Percentiles rank a stretch among this genome's conserved stretches.
phyloP scores from a whole-genome alignment of 2,888 invertebrate species.

The Teleogryllus oceanicus region DNA sequence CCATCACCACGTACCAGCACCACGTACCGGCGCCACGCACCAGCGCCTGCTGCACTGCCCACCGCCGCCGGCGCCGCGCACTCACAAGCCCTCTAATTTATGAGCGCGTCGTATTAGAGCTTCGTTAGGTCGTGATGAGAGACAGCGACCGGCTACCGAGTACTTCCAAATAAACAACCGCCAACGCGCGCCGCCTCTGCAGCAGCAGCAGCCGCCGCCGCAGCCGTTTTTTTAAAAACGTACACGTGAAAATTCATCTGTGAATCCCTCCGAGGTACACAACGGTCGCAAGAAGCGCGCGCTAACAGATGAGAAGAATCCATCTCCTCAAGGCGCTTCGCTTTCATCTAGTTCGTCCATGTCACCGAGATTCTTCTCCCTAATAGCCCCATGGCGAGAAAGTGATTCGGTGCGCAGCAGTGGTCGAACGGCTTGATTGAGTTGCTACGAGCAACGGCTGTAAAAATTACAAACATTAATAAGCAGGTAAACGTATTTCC shows the following conservation, averaged over 20 bases:
- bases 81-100: too few relatives aligned
- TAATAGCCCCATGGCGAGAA: conserved; percentile 1
- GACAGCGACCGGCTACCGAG: too few relatives aligned
- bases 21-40: too few relatives aligned
- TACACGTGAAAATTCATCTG: neutral
- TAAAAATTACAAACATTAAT: conserved; percentile 6
- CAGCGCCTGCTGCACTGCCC: too few relatives aligned
- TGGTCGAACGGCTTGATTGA: neutral
- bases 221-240: too few relatives aligned
- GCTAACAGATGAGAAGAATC: neutral
- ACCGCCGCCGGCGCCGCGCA: too few relatives aligned
- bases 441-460: neutral
- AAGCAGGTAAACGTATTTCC: neutral
- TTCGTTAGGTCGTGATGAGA: too few relatives aligned
- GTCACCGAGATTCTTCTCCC: neutral
- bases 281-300: neutral
- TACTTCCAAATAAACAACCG: too few relatives aligned
- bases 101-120: too few relatives aligned
- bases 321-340: neutral
- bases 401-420: neutral
- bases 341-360: neutral
- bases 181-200: too few relatives aligned
- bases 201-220: too few relatives aligned
- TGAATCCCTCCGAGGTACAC: neutral
- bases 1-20: too few relatives aligned